Conservation (phyloP, 2,113 vertebrate genomes). For the Amphilophus citrinellus region DNA sequence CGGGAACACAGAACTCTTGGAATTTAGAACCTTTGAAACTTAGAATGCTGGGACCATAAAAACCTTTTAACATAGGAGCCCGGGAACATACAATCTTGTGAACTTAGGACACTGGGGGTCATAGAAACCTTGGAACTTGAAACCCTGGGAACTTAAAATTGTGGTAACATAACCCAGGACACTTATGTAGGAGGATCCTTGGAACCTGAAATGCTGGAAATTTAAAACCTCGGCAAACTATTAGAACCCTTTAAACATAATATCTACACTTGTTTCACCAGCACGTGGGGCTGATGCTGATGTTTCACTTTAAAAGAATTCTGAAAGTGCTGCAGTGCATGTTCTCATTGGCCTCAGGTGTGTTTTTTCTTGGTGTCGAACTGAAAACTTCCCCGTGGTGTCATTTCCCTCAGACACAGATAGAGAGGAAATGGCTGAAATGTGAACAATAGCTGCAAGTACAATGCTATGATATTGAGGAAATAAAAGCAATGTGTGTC, state of each 20-base stretch:
- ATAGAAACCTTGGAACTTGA: too few species aligned
- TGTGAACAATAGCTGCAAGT: conserved; percentile 24
- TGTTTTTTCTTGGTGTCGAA: conserved; percentile 12
- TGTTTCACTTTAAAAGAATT: not conserved
- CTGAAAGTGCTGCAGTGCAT: not conserved
- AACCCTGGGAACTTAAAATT: too few species aligned
- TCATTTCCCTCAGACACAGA: conserved; percentile 3
- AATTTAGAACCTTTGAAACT: too few species aligned
- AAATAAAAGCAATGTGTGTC: conserved; percentile 46
- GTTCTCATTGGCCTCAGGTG: not conserved
- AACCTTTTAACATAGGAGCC: too few species aligned
- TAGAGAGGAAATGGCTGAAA: conserved; percentile 9
- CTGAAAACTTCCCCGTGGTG: not conserved
- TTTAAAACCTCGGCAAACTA: not conserved
- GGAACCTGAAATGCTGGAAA: not conserved
- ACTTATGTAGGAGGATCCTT: too few species aligned
- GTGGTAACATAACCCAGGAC: too few species aligned
- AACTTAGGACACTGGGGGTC: too few species aligned
- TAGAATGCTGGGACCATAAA: too few species aligned
- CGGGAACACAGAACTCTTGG: too few species aligned
- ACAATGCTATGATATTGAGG: not conserved
- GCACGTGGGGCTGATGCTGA: not conserved
- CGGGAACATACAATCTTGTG: too few species aligned
- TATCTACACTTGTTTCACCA: too few species aligned
- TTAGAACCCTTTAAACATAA: not conserved